A percentile compares a stretch with the other conserved stretches of the same genome.
phyloP scores from a whole-genome alignment of 2,113 vertebrate genomes.

The Ptyas mucosa region DNA sequence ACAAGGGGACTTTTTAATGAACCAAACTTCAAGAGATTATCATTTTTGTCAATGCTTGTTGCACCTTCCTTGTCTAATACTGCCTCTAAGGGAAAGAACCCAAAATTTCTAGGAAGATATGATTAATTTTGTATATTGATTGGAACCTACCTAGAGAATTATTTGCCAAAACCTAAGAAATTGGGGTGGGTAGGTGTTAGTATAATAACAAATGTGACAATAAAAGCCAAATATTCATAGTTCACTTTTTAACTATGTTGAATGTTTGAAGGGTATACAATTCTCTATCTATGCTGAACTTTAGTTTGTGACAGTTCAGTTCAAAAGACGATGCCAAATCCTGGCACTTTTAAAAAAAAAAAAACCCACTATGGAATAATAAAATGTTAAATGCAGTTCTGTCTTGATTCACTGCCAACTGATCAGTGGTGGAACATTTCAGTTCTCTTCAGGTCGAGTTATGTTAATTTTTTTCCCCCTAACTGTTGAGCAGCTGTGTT shows the following conservation, averaged over 20 bases:
- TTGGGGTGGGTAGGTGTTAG: background rate
- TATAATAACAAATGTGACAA: background rate
- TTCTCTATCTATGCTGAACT: background rate
- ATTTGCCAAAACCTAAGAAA: background rate
- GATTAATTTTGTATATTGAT: background rate
- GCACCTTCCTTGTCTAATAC: background rate
- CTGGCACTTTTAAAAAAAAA: slow-evolving; percentile 13
- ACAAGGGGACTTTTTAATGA: background rate
- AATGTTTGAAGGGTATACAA: background rate
- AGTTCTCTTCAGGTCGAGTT: slow-evolving; percentile 23
- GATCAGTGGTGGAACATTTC: slow-evolving; percentile 69
- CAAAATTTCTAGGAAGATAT: background rate
- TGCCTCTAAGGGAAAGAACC: background rate
- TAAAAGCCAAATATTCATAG: background rate
- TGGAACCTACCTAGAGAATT: background rate
- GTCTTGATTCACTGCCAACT: slow-evolving; percentile 59
- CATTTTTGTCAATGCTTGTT: background rate
- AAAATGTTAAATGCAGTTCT: background rate
- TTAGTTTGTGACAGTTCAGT: slow-evolving; percentile 28
- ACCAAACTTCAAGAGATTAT: background rate
- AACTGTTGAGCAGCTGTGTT: slow-evolving; percentile 76
- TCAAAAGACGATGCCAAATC: slow-evolving; percentile 37
- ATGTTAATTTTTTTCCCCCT: slow-evolving; percentile 68
- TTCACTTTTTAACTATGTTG: background rate
- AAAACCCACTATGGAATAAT: slow-evolving; percentile 26